Base-by-base conservation (phyloP, 1,140 invertebrate species). In the Diabrotica undecimpunctata region DNA sequence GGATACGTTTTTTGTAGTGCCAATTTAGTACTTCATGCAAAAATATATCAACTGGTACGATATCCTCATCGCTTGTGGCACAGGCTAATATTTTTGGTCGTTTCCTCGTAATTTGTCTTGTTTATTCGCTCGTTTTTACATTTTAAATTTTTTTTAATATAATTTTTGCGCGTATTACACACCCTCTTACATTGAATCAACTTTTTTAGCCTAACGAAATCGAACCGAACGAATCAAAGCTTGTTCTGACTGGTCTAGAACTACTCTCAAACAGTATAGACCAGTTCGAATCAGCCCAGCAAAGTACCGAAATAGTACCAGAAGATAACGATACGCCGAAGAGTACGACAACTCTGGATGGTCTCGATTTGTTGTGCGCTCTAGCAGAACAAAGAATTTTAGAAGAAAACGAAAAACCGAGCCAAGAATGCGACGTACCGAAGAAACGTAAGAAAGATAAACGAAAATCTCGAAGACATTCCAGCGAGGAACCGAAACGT, bases 381-480 rank as follows among this genome's bases (percentile, higher is more conserved):
- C 78, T 95, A 35, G 93, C 92, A 0, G 92, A 94, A 73, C 91
- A 94, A 72, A 83, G 91, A 61, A 88, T 92, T 64, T 86, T 90
- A 79, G 91, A 92, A 73, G 90, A 92, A 77, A 85, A 82, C 5
- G 83, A 84, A 35, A 72, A 73, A 54, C 77, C 69, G 12, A 76
- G 61, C 61, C 70, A 56, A 54, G 66, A 62, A 70, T 64, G 62
- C 72, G 70, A 58, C 37, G 66, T 59, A 52, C 59, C 58, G 12
- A 58, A 71, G 70, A 36, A 72, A 53, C 51, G 67, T 57, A 36
- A 70, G 56, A 57, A 71, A 66, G 38, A 73, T 54, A 75, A 77
- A 50, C 62, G 74, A 37, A 76, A 77, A 61, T 68, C 69, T 2
- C 73, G 71, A 46, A 73, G 72, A 53, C 73, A 73, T 62, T 73